phyloP scores from a whole-genome alignment of 2,888 invertebrate species.

The Poecilobothrus nobilitatus region DNA sequence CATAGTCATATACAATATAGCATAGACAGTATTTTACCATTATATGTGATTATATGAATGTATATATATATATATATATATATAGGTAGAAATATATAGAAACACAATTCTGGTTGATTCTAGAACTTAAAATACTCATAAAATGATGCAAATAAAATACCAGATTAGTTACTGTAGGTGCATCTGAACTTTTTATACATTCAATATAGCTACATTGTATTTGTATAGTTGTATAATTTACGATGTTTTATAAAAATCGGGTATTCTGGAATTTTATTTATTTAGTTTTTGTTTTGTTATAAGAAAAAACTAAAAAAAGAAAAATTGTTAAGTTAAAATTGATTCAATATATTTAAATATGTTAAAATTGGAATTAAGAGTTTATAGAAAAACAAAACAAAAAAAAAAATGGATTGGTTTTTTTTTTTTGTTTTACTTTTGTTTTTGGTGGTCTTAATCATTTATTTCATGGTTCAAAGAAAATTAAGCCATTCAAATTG shows the following conservation, averaged over 20 bases:
- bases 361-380: neutral
- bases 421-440: neutral
- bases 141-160: no score
- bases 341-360: neutral
- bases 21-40: no score
- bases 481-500: slow-evolving; percentile 1
- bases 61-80: no score
- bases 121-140: neutral
- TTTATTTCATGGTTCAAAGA: neutral
- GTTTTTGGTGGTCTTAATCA: neutral
- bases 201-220: no score
- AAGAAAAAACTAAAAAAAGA: neutral
- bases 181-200: no score
- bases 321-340: neutral
- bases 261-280: neutral
- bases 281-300: neutral
- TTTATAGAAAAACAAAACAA: neutral
- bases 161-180: no score
- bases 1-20: neutral
- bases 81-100: no score
- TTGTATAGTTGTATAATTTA: no score
- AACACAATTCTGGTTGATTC: neutral
- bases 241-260: neutral
- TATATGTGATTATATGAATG: no score
- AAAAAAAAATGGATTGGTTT: neutral